A percentile compares a stretch with the other conserved stretches of the same genome.
These are phyloP conservation scores for Rhombomys opimus DNA, from an alignment of 2,113 vertebrate species.

Conservation along the genomic window DNA sequence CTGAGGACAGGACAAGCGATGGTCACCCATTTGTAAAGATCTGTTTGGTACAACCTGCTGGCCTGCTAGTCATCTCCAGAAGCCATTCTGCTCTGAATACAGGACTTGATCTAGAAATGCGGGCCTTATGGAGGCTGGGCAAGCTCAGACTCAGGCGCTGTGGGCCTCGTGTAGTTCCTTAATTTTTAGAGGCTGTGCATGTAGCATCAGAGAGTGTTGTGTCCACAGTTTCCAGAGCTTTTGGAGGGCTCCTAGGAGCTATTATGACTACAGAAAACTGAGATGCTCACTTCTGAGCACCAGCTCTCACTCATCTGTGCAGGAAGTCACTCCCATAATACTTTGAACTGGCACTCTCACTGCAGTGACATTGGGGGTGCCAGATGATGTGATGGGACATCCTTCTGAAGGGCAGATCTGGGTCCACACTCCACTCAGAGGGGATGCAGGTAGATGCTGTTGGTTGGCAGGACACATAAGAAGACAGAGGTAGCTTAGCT, in stretches of 20 bases:
- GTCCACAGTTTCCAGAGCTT: fast-evolving
- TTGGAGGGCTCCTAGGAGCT: neutral
- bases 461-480: neutral
- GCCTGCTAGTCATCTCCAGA: neutral
- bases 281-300: neutral
- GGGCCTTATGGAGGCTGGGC: neutral
- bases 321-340: neutral
- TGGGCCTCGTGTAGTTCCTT: neutral
- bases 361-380: fast-evolving
- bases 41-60: fast-evolving
- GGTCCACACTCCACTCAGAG: neutral
- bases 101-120: neutral
- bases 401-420: neutral
- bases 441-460: neutral
- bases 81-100: fast-evolving
- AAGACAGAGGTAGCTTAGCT: neutral
- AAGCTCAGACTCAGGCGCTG: fast-evolving
- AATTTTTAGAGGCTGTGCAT: neutral
- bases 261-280: neutral
- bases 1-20: too few relatives aligned
- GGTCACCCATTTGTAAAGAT: neutral
- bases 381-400: fast-evolving
- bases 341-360: neutral
- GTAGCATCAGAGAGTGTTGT: neutral
- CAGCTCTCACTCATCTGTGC: neutral